phyloP scores from a whole-genome alignment of 2,797 vertebrate genomes.

The Myotis pilosus region DNA sequence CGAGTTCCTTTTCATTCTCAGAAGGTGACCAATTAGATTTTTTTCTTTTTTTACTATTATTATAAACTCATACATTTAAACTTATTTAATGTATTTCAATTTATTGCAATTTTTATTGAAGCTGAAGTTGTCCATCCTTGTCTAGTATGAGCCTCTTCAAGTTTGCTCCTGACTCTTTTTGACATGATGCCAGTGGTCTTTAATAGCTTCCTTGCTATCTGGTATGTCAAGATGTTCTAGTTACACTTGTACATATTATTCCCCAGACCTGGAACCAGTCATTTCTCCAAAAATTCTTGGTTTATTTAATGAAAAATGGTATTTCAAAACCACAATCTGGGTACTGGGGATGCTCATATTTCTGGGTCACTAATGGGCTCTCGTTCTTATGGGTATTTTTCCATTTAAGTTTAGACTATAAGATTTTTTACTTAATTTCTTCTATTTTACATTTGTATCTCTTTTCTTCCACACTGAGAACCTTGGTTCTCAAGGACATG shows the following conservation, averaged over 20 bases:
- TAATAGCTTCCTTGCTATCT: neutral
- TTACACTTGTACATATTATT: neutral
- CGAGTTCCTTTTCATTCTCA: neutral
- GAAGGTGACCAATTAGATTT: neutral
- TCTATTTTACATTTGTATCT: neutral
- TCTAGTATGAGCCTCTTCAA: neutral
- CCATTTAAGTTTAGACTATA: neutral
- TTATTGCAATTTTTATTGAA: neutral
- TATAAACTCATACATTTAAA: neutral
- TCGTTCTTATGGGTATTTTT: neutral
- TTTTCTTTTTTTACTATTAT: neutral
- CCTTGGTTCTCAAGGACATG: neutral
- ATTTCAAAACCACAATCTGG: neutral
- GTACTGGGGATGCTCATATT: neutral
- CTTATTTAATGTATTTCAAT: neutral
- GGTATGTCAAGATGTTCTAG: neutral
- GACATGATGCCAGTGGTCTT: neutral
- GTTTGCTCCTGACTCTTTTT: neutral
- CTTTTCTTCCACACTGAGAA: neutral
- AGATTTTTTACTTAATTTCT: neutral
- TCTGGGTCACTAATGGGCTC: neutral
- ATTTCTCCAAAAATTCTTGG: neutral
- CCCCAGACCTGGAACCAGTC: neutral
- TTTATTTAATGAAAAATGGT: neutral
- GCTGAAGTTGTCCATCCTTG: neutral